phyloP scores from a whole-genome alignment of 2,113 vertebrate genomes.

The Sturnira hondurensis region DNA sequence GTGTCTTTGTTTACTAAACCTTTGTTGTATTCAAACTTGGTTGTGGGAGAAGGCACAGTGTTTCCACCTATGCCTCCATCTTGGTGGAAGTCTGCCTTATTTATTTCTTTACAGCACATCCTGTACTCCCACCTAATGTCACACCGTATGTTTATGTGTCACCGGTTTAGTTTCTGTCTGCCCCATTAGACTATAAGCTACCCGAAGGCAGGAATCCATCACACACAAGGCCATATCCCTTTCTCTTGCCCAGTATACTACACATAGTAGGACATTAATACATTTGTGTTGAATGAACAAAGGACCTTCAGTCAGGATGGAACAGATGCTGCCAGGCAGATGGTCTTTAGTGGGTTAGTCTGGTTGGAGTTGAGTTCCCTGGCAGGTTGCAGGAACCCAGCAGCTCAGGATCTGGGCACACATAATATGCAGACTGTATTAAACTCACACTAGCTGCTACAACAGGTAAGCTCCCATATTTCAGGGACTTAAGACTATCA shows the following conservation, averaged over 20 bases:
- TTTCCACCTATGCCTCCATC: too few species aligned
- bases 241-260: neutral
- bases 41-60: too few species aligned
- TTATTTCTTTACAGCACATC: neutral
- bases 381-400: neutral
- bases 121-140: neutral
- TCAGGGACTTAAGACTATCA: neutral
- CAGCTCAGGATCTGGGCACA: neutral
- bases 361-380: neutral
- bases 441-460: neutral
- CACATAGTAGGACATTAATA: neutral
- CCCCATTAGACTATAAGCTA: neutral
- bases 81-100: neutral
- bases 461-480: neutral
- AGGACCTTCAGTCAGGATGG: neutral
- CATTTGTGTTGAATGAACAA: neutral
- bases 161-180: neutral
- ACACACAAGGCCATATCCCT: rapidly evolving
- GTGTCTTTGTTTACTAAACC: too few species aligned
- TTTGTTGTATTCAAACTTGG: too few species aligned
- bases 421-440: neutral
- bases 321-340: neutral
- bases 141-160: neutral
- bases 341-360: neutral
- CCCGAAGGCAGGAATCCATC: neutral